Evolutionary conservation across 2,888 invertebrate genomes (phyloP).

Genomic region (Athripsodes cinereus): DNA sequence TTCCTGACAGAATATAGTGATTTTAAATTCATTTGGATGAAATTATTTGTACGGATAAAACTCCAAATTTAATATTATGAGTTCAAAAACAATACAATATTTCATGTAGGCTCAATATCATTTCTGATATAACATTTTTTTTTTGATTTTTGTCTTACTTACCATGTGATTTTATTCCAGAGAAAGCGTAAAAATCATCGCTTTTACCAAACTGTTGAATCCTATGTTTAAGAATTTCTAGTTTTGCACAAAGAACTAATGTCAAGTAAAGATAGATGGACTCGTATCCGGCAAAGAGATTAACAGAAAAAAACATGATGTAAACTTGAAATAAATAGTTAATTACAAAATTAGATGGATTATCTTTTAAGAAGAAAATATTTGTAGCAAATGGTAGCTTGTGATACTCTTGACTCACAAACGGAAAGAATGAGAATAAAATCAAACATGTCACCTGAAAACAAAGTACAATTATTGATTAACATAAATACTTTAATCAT

Average conservation of each 20-base stretch:
- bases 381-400: neutral
- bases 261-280: conserved; percentile 12
- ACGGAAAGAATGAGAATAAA: neutral
- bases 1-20: too few species aligned
- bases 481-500: too few species aligned
- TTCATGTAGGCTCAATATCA: too few species aligned
- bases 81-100: too few species aligned
- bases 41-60: too few species aligned
- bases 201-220: conserved; percentile 9
- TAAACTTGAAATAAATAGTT: neutral
- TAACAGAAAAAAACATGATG: neutral
- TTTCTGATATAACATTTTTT: too few species aligned
- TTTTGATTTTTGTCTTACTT: neutral
- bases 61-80: too few species aligned
- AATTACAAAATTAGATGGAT: neutral
- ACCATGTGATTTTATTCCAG: neutral
- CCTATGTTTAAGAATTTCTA: conserved; percentile 13
- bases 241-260: conserved; percentile 12
- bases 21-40: too few species aligned
- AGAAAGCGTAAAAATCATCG: neutral
- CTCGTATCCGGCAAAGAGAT: conserved; percentile 15
- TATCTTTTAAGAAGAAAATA: neutral
- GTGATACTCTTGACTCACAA: neutral
- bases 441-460: neutral
- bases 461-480: neutral